These are phyloP conservation scores for Solenodon paradoxus DNA, from an alignment of 2,113 vertebrate species.

Conservation along the genomic window DNA sequence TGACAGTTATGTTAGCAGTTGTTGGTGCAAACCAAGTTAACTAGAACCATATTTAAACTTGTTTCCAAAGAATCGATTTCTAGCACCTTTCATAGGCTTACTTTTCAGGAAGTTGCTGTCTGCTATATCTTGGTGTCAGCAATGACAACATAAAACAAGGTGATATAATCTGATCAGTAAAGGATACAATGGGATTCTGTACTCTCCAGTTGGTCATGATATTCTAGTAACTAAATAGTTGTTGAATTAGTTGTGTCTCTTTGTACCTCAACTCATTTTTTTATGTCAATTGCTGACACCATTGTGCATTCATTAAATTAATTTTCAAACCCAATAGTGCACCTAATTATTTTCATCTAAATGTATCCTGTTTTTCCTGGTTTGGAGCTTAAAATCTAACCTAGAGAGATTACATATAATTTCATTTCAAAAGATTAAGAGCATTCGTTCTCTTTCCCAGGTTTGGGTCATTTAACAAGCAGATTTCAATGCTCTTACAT, in stretches of 20 bases:
- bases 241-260: neutral
- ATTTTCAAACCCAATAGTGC: slow-evolving; percentile 12
- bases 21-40: slow-evolving; percentile 62
- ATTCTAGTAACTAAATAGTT: neutral
- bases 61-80: slow-evolving; percentile 52
- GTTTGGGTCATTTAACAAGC: neutral
- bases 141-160: slow-evolving; percentile 28
- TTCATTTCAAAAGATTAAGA: neutral
- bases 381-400: neutral
- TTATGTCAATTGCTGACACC: neutral
- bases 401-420: neutral
- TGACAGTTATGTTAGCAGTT: slow-evolving; percentile 67
- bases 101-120: slow-evolving; percentile 42
- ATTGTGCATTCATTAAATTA: neutral
- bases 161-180: neutral
- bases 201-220: neutral
- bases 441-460: neutral
- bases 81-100: slow-evolving; percentile 51
- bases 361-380: neutral
- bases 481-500: neutral
- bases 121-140: slow-evolving; percentile 23
- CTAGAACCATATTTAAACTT: slow-evolving; percentile 63
- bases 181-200: slow-evolving; percentile 28
- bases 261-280: neutral
- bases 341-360: neutral